These are phyloP conservation scores for Eupithecia exiguata DNA, from an alignment of 2,888 invertebrate species.

Conservation along the genomic window DNA sequence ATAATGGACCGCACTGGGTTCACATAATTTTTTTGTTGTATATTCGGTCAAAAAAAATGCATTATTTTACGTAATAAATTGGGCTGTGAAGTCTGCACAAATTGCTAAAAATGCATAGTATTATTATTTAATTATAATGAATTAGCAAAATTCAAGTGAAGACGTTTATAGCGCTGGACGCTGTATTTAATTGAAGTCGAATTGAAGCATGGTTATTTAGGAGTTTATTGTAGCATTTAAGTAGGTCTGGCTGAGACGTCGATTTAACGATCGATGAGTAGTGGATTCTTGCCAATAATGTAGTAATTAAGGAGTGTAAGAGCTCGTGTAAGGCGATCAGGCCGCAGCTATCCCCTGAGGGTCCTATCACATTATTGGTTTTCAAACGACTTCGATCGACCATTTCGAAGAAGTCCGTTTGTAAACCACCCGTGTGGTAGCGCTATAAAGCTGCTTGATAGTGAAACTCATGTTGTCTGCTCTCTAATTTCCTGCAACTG, in stretches of 20 bases:
- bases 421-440: background rate
- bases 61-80: slow-evolving; percentile 50
- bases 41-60: slow-evolving; percentile 37
- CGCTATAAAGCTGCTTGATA: slow-evolving; percentile 71
- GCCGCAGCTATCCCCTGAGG: slow-evolving; percentile 57
- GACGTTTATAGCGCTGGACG: slow-evolving; percentile 66
- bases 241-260: slow-evolving; percentile 23
- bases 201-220: background rate
- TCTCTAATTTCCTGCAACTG: slow-evolving; percentile 76
- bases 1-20: background rate
- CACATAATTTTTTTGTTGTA: background rate
- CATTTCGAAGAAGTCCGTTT: background rate
- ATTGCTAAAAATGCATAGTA: slow-evolving; percentile 24
- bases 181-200: slow-evolving; percentile 40
- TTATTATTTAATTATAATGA: slow-evolving; percentile 23
- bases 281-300: slow-evolving; percentile 54
- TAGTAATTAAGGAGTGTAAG: slow-evolving; percentile 30
- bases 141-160: slow-evolving; percentile 44
- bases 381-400: slow-evolving; percentile 4
- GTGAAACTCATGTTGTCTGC: slow-evolving; percentile 70
- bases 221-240: slow-evolving; percentile 33
- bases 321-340: slow-evolving; percentile 43
- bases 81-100: slow-evolving; percentile 65
- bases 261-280: slow-evolving; percentile 7
- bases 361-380: background rate